A percentile compares a stretch with the other conserved stretches of the same genome.
Evolutionary conservation across 2,888 invertebrate species (phyloP).

Genomic region (Seira sanloemensis): DNA sequence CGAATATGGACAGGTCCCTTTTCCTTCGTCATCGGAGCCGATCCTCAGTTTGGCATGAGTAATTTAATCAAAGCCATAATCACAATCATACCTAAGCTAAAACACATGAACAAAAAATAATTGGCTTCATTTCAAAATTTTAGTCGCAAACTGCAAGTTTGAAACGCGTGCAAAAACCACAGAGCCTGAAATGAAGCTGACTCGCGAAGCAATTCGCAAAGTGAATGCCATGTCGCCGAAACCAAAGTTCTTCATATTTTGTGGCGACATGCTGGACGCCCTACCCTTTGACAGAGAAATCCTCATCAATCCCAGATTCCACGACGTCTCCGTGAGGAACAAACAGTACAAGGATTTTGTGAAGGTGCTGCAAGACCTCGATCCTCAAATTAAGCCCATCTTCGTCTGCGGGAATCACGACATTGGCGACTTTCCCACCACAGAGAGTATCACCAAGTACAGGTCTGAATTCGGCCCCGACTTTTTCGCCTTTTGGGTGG

Average conservation of each 20-base stretch:
- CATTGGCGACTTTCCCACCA: constrained; percentile 77
- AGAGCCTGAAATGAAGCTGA: constrained; percentile 76
- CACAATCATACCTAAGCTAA: no score
- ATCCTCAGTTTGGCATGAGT: constrained; percentile 64
- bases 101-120: not conserved
- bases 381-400: constrained; percentile 76
- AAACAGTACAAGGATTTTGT: constrained; percentile 76
- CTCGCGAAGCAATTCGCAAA: constrained; percentile 75
- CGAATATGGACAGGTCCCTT: constrained; percentile 46
- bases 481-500: constrained; percentile 77
- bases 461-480: constrained; percentile 76
- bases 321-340: constrained; percentile 70
- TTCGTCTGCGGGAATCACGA: constrained; percentile 79
- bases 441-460: constrained; percentile 74
- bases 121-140: not conserved
- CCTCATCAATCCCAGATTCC: not conserved
- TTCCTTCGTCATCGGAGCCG: constrained; percentile 52
- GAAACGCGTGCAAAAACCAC: constrained; percentile 75
- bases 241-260: constrained; percentile 77
- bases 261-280: constrained; percentile 78
- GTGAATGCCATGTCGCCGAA: constrained; percentile 77
- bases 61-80: not conserved
- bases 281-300: constrained; percentile 74
- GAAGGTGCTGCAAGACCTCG: constrained; percentile 75
- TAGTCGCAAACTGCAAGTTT: constrained; percentile 74